Evolutionary conservation across 2,888 invertebrate species (phyloP).

Genomic region (Pseudeuparius sepicola): DNA sequence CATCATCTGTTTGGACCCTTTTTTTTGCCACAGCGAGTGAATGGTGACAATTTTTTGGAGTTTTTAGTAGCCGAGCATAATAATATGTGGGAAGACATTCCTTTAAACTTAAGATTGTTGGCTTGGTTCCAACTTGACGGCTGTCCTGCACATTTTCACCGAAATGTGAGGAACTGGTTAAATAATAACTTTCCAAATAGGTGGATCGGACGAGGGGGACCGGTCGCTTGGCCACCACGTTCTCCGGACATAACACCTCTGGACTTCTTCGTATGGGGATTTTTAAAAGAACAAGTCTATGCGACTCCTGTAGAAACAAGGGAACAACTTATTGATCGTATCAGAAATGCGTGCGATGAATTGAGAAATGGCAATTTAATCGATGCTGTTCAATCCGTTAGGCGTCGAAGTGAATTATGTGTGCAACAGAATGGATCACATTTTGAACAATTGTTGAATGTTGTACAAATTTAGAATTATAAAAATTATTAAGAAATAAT

Average conservation of each 20-base stretch:
- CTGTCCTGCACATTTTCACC: background rate
- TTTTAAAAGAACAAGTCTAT: background rate
- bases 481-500: no score
- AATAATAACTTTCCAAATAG: background rate
- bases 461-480: no score
- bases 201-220: constrained; percentile 2
- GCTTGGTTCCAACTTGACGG: constrained; percentile 1
- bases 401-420: no score
- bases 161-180: background rate
- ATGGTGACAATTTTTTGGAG: constrained; percentile 1
- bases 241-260: constrained; percentile 1
- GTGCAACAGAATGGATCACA: no score
- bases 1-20: constrained; percentile 1
- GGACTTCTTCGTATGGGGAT: constrained; percentile 1
- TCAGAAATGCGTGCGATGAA: constrained; percentile 7
- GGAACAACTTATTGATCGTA: background rate
- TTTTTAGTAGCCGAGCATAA: background rate
- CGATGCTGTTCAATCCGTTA: no score
- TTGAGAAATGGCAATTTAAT: no score
- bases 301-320: background rate
- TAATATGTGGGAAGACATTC: background rate
- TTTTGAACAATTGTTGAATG: no score
- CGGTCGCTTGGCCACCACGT: background rate
- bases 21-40: constrained; percentile 2
- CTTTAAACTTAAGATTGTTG: background rate